These are phyloP conservation scores for Eupithecia centaureata DNA, from an alignment of 2,888 invertebrate genomes.

Conservation along the genomic window DNA sequence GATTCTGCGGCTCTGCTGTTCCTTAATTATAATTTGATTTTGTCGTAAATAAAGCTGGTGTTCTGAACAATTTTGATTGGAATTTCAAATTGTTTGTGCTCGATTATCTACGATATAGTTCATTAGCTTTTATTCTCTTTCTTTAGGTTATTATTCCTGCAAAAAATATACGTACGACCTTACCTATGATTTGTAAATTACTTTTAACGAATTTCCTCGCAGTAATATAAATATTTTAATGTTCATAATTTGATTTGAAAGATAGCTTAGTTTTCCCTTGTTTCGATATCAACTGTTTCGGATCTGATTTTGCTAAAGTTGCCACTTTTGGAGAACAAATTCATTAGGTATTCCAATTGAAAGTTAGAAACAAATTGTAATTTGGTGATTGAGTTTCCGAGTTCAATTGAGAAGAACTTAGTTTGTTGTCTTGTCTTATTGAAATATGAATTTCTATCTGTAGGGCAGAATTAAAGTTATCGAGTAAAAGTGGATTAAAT, in stretches of 20 bases:
- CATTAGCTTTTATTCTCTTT: background rate
- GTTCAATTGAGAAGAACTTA: conserved; percentile 59
- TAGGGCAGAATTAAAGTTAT: conserved; percentile 28
- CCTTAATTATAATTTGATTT: conserved; percentile 51
- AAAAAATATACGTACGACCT: background rate
- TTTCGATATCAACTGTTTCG: conserved; percentile 31
- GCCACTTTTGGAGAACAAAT: conserved; percentile 44
- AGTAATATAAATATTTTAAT: too few species aligned
- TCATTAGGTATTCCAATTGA: conserved; percentile 60
- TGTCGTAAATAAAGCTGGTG: conserved; percentile 35
- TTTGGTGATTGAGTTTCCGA: conserved; percentile 75
- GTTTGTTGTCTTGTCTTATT: conserved; percentile 35
- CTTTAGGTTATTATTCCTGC: background rate
- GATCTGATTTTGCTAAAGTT: conserved; percentile 39
- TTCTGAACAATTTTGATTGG: conserved; percentile 6
- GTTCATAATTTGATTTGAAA: background rate
- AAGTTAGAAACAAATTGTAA: conserved; percentile 71
- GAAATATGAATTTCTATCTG: conserved; percentile 34
- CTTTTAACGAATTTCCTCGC: too few species aligned
- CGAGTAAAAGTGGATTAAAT: background rate
- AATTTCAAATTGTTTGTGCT: background rate
- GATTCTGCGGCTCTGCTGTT: conserved; percentile 55
- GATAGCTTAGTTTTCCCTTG: conserved; percentile 3
- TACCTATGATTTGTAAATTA: background rate
- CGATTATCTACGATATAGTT: background rate